phyloP scores from a whole-genome alignment of 1,140 invertebrate species.

The Neodiprion fabricii region DNA sequence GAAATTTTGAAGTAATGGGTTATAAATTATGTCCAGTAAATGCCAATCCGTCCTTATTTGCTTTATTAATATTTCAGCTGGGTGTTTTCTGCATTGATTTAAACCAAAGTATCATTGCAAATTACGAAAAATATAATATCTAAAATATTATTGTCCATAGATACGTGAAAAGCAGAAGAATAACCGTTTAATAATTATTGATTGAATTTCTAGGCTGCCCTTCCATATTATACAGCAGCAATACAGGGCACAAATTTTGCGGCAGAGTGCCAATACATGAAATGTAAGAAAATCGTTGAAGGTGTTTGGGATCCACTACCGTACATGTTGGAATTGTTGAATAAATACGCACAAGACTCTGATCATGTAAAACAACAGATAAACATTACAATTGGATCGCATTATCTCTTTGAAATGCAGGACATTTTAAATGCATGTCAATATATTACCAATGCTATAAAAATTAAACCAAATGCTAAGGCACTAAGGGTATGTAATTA shows the following conservation, averaged over 20 bases:
- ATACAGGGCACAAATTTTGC: not conserved
- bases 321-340: not conserved
- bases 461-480: not conserved
- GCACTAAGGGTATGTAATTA: not conserved
- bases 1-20: not conserved
- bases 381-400: not conserved
- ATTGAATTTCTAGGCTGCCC: not conserved
- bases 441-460: not conserved
- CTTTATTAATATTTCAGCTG: not conserved
- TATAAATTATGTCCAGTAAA: no score
- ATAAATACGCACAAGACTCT: not conserved
- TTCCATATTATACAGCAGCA: not conserved
- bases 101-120: no score
- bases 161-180: not conserved
- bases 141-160: no score
- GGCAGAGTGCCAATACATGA: not conserved
- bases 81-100: not conserved
- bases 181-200: not conserved
- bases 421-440: not conserved
- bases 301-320: not conserved
- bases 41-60: no score
- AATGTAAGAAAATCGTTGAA: not conserved
- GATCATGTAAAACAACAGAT: not conserved
- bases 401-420: not conserved
- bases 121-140: no score